Evolutionary conservation across 2,888 invertebrate species (phyloP).

Genomic region (Osmoderma eremita): DNA sequence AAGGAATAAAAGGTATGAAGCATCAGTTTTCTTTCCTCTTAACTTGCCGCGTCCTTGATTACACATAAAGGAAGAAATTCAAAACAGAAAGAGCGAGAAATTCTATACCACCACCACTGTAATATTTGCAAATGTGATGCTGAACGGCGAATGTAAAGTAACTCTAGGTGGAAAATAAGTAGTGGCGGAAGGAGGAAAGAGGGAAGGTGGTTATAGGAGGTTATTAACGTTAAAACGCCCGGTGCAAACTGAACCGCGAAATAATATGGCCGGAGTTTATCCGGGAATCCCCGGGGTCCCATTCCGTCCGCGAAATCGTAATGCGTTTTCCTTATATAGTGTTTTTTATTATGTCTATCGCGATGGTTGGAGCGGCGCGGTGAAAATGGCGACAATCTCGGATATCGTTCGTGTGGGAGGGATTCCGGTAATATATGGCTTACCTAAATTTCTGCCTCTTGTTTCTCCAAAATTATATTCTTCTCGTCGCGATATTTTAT

Average conservation of each 20-base stretch:
- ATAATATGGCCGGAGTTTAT: constrained; percentile 62
- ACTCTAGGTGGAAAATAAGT: constrained; percentile 25
- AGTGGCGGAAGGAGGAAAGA: constrained; percentile 4
- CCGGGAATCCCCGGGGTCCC: constrained; percentile 59
- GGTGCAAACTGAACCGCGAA: constrained; percentile 56
- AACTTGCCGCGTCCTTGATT: constrained; percentile 4
- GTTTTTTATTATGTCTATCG: constrained; percentile 65
- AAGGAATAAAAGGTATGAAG: constrained; percentile 24
- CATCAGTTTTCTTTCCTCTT: constrained; percentile 17
- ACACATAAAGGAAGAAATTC: constrained; percentile 1
- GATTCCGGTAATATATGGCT: constrained; percentile 52
- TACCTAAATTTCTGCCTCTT: constrained; percentile 44
- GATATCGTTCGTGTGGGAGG: constrained; percentile 61
- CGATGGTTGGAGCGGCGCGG: constrained; percentile 53
- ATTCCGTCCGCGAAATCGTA: constrained; percentile 63
- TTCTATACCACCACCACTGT: constrained; percentile 3
- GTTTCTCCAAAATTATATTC: constrained; percentile 42
- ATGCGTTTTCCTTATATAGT: constrained; percentile 66
- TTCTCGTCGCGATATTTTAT: constrained; percentile 39
- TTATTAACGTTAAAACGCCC: constrained; percentile 49
- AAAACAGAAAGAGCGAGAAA: neutral
- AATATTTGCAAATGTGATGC: constrained; percentile 24
- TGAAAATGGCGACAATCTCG: constrained; percentile 63
- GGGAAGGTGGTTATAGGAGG: constrained; percentile 41
- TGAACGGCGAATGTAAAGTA: constrained; percentile 4